Evolutionary conservation across 2,113 vertebrate species (phyloP).

Genomic region (Alethe diademata): DNA sequence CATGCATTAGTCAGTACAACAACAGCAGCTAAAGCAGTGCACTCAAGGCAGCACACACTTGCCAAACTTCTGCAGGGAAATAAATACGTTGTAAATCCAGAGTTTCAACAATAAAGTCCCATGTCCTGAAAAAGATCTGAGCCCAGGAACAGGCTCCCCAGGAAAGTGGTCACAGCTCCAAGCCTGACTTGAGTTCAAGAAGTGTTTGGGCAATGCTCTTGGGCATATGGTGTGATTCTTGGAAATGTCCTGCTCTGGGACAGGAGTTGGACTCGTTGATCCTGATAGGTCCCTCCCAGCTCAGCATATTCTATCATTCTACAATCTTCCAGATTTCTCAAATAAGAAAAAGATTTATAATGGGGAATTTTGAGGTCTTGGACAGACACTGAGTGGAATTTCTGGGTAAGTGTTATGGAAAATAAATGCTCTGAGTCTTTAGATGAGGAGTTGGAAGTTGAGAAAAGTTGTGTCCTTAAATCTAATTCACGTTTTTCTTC

Average conservation of each 20-base stretch:
- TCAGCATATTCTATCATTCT: neutral
- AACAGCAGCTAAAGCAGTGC: neutral
- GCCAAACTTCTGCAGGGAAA: neutral
- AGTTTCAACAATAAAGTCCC: neutral
- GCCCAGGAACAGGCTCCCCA: neutral
- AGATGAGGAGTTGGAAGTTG: neutral
- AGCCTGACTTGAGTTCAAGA: neutral
- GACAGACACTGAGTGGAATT: neutral
- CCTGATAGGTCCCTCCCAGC: neutral
- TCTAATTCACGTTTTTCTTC: neutral
- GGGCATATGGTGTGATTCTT: neutral
- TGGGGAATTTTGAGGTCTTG: neutral
- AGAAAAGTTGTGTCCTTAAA: neutral
- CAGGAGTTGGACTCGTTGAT: neutral
- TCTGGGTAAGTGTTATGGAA: neutral
- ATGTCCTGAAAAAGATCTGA: neutral
- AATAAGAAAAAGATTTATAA: neutral
- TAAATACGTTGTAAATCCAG: neutral
- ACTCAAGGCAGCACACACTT: neutral
- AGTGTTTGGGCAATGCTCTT: neutral
- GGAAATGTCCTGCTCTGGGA: neutral
- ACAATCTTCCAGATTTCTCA: neutral
- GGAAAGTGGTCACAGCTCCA: neutral
- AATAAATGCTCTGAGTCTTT: neutral
- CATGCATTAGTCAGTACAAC: neutral